phyloP scores from a whole-genome alignment of 2,113 vertebrate genomes.

The Cranoglanis bouderius region DNA sequence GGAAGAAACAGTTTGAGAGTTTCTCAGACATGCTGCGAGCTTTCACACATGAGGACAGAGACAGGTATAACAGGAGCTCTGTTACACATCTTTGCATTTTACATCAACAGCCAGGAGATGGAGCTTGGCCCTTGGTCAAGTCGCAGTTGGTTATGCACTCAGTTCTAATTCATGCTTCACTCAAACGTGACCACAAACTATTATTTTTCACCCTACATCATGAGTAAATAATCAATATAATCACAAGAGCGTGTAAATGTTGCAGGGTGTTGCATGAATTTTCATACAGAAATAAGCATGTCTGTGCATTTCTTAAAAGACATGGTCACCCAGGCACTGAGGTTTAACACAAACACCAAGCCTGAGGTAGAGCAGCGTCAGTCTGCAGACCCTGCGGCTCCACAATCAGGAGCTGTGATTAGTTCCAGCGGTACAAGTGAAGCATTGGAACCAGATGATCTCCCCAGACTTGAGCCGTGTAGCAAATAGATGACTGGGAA shows the following conservation, averaged over 20 bases:
- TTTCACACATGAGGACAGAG: slow-evolving; percentile 74
- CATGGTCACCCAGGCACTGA: slow-evolving; percentile 40
- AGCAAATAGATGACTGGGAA: slow-evolving; percentile 52
- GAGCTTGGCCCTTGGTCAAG: not conserved
- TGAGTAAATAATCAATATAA: not conserved
- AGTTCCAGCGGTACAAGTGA: slow-evolving; percentile 67
- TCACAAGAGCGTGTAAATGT: not conserved
- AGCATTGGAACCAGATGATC: slow-evolving; percentile 77
- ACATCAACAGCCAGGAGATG: not conserved
- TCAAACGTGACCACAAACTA: not conserved
- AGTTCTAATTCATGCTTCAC: not conserved
- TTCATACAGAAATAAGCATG: slow-evolving; percentile 14
- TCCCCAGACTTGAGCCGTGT: slow-evolving; percentile 43
- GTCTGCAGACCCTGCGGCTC: slow-evolving; percentile 61
- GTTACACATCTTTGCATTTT: slow-evolving; percentile 1
- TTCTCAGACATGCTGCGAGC: slow-evolving; percentile 71
- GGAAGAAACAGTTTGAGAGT: slow-evolving; percentile 80
- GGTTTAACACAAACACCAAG: slow-evolving; percentile 42
- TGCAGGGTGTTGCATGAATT: not conserved
- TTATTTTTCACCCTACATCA: not conserved
- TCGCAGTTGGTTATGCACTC: not conserved
- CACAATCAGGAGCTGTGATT: slow-evolving; percentile 67
- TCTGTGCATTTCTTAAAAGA: slow-evolving; percentile 9
- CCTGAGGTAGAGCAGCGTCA: slow-evolving; percentile 63
- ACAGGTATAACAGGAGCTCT: slow-evolving; percentile 70